Conservation (phyloP, 2,797 vertebrate genomes). For the Sphenopsis melanotis region DNA sequence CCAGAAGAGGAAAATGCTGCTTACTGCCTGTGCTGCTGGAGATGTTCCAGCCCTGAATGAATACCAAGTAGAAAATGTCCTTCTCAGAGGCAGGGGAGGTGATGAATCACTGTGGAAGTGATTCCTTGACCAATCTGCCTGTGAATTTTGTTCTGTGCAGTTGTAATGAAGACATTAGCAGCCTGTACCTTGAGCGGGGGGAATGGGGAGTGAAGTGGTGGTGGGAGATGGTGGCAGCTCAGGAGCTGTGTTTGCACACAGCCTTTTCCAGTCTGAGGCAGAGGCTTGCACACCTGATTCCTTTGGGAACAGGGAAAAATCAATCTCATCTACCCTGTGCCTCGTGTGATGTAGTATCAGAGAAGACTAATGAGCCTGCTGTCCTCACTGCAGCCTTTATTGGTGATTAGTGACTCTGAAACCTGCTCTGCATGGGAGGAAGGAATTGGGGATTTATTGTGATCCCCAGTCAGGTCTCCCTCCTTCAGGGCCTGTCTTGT, state of each 20-base stretch:
- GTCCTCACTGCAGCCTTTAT: not conserved
- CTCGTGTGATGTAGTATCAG: not conserved
- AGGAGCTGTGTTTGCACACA: not conserved
- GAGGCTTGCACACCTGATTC: not conserved
- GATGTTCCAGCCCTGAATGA: not conserved
- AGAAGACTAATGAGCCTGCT: conserved; percentile 13
- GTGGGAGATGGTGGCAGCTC: not conserved
- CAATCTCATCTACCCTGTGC: not conserved
- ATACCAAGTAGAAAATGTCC: conserved; percentile 23
- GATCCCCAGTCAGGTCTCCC: not conserved
- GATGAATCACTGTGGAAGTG: not conserved
- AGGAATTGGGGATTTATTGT: not conserved
- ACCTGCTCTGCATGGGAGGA: not conserved
- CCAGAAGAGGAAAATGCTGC: not conserved
- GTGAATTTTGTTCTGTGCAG: not conserved
- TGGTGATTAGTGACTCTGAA: not conserved
- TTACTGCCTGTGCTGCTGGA: not conserved
- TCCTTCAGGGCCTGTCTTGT: not conserved
- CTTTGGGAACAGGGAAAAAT: not conserved
- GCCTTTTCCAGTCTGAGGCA: not conserved
- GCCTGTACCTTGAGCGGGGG: not conserved
- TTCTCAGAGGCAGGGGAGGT: conserved; percentile 7
- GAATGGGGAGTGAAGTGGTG: not conserved
- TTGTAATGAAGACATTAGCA: not conserved
- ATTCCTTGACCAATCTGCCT: not conserved